phyloP scores from a whole-genome alignment of 2,888 invertebrate species.

The Onthophagus sagittarius region DNA sequence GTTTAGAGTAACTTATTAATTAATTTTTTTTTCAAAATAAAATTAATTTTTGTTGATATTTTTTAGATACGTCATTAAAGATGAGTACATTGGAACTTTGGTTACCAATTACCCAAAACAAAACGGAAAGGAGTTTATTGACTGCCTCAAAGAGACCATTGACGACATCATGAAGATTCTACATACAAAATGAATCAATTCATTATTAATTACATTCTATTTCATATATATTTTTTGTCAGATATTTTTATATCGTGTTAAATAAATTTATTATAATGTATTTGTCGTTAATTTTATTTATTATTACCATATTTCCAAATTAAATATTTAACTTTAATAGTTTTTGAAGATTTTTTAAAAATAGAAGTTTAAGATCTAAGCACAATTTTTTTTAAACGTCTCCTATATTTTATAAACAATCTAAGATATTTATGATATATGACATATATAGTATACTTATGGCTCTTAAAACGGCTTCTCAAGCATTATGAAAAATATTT shows the following conservation, averaged over 20 bases:
- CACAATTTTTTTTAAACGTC: too few species aligned
- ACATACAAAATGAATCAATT: slow-evolving; percentile 16
- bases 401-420: too few species aligned
- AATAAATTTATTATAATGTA: background rate
- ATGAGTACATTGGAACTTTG: slow-evolving; percentile 76
- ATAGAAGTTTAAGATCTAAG: background rate
- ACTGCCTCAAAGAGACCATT: slow-evolving; percentile 68
- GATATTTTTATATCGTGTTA: background rate
- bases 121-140: slow-evolving; percentile 67
- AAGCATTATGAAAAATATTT: too few species aligned
- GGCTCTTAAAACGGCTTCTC: too few species aligned
- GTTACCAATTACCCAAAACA: slow-evolving; percentile 76
- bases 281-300: background rate
- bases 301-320: background rate
- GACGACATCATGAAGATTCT: slow-evolving; percentile 56
- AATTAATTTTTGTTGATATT: too few species aligned
- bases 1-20: slow-evolving; percentile 67
- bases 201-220: background rate
- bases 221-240: background rate
- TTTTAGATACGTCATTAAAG: slow-evolving; percentile 79
- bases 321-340: background rate
- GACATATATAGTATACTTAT: too few species aligned
- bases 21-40: too few species aligned
- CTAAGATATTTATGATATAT: too few species aligned
- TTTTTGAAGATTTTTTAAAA: too few species aligned